Conservation (phyloP, 2,888 invertebrate genomes). For the Melanostoma mellinum region DNA sequence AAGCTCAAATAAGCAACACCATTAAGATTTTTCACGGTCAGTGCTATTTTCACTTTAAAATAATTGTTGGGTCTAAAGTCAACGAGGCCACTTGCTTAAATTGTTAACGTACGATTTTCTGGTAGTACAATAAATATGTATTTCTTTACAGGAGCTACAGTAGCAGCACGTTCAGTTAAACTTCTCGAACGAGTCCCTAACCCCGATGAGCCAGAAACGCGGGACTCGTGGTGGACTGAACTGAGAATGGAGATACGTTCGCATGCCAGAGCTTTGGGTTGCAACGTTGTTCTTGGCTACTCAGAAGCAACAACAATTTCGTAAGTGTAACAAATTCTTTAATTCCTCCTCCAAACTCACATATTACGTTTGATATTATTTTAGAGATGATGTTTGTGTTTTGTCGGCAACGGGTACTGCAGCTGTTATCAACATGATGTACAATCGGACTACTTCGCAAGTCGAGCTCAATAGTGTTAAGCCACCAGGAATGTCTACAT, state of each 20-base stretch:
- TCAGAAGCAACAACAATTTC: constrained; percentile 95
- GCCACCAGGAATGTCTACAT: constrained; percentile 82
- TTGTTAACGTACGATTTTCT: too few species aligned
- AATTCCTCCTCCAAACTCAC: too few species aligned
- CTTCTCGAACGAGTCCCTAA: constrained; percentile 91
- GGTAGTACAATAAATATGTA: too few species aligned
- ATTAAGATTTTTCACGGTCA: too few species aligned
- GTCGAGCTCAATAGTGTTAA: constrained; percentile 77
- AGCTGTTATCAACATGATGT: constrained; percentile 88
- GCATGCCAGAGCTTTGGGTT: constrained; percentile 94
- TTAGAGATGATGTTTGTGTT: constrained; percentile 96
- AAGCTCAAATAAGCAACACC: too few species aligned
- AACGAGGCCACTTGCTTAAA: too few species aligned
- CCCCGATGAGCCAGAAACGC: constrained; percentile 93
- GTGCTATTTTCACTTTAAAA: too few species aligned
- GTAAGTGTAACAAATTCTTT: constrained; percentile 82
- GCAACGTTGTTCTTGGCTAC: constrained; percentile 97
- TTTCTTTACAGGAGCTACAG: constrained; percentile 86
- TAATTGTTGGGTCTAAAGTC: too few species aligned
- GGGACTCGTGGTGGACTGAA: constrained; percentile 99
- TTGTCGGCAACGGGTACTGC: constrained; percentile 97
- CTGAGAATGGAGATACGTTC: constrained; percentile 96
- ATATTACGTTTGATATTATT: not conserved
- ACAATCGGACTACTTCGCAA: constrained; percentile 80
- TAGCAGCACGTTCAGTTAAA: constrained; percentile 92